Evolutionary conservation across 2,888 invertebrate genomes (phyloP).

Genomic region (Cetonia aurata): DNA sequence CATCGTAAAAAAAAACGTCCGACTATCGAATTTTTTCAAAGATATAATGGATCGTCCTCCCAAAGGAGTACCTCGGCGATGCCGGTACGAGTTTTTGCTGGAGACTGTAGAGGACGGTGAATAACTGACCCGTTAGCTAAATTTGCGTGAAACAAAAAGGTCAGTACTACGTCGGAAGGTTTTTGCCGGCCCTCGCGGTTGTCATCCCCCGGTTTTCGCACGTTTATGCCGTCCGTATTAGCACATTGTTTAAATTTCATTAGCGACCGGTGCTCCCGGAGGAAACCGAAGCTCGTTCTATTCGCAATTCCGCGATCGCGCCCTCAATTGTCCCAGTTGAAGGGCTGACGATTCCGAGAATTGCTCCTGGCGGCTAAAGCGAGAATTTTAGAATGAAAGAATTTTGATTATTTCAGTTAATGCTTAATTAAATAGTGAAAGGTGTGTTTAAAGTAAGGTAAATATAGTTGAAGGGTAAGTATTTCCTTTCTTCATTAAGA

Average conservation of each 20-base stretch:
- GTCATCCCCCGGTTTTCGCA: neutral
- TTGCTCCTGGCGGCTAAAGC: too few species aligned
- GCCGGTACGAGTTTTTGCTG: neutral
- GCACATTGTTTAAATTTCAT: slow-evolving; percentile 41
- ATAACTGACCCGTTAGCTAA: slow-evolving; percentile 31
- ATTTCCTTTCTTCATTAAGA: too few species aligned
- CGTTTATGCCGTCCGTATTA: slow-evolving; percentile 36
- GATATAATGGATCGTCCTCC: too few species aligned
- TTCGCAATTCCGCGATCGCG: too few species aligned
- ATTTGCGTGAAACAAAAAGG: slow-evolving; percentile 35
- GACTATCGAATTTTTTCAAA: too few species aligned
- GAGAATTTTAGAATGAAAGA: slow-evolving; percentile 10
- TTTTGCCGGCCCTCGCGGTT: slow-evolving; percentile 12
- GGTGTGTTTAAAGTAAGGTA: too few species aligned
- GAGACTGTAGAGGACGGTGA: neutral
- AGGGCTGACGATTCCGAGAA: too few species aligned
- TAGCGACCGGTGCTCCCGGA: slow-evolving; percentile 14
- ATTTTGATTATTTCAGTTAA: slow-evolving; percentile 30
- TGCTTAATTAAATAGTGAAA: slow-evolving; percentile 20
- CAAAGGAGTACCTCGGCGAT: too few species aligned
- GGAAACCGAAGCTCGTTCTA: neutral
- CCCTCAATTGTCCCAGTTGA: neutral
- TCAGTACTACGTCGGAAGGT: slow-evolving; percentile 34
- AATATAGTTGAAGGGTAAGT: too few species aligned
- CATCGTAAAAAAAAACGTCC: too few species aligned